Base-by-base conservation (phyloP, 23 tunicate species). In the Styela clava region DNA sequence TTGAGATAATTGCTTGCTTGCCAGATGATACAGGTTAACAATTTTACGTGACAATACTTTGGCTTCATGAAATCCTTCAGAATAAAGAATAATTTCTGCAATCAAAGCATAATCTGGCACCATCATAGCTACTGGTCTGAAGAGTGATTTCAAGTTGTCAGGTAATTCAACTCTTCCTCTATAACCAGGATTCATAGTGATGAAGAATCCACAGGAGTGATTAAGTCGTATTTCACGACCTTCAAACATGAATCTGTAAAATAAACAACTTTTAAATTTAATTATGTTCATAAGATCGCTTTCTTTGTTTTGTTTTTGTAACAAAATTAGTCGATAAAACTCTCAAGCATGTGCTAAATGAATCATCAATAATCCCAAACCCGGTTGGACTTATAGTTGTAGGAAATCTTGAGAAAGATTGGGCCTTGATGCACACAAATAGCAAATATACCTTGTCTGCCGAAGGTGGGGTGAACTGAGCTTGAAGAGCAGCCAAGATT, bases 131-230 rank as follows among this genome's bases (percentile, higher is more conserved):
- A 93, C 98, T 2, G 98, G 98, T 2, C 98, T 88, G 79, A 93
- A 93, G n/a, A 93, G 84, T 2, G 98, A 93, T 74, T 93, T 93
- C 33, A 93, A 87, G 69, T 93, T 93, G 51, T 93, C 98, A 30
- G 98, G 98, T 24, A 93, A 84, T 70, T 93, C 98, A 1, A 93
- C 98, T 31, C 98, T 78, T 29, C 98, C 98, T 65, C 73, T 79
- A 63, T 93, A 93, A 18, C 93, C 93, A 7, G 98, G 98, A 71
- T 93, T 93, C 98, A 93, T 93, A 20, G 98, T 93, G 98, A 93
- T 93, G 89, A 93, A 93, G 73, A 89, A 93, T 2, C 96, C 98
- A 64, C 98, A 93, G 24, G 89, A 84, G 1, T 89, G 69, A 82
- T 88, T 93, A 2, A 93, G 89, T 27, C 82, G 81, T 37, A 93